Base-by-base conservation (phyloP, 1,140 invertebrate species). In the Drosophila leontia region DNA sequence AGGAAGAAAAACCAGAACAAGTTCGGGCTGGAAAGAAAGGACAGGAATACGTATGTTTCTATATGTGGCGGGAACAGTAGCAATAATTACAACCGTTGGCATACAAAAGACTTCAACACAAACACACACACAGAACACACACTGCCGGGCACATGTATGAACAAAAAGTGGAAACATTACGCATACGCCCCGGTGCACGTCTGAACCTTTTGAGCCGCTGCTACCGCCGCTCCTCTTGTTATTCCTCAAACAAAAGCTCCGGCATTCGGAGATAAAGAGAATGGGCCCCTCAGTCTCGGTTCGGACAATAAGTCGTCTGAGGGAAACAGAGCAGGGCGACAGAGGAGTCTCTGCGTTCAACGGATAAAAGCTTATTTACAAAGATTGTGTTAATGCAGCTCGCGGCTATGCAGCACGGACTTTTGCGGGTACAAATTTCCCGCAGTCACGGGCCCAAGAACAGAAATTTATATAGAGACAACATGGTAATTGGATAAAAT, bases 321-420 rank as follows among this genome's bases (percentile, higher is more conserved):
- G 60, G 35, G 39, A 41, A 62, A 42, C 37, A 26, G 47, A 48
- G 68, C 17, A 37, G 34, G 34, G 34, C 51, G 34, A 55, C 51
- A 50, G 71, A 48, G 37, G 15, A 41, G 58, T 48, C 60, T 26
- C 75, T 77, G 75, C 63, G 48, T 26, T 51, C 53, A 55, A 55
- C 76, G 83, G 59, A 88, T 86, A 83, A 86, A 86, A 83, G 80
- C 83, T 88, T 88, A 83, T 86, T 86, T 88, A 88, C 76, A 88
- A 74, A 86, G 83, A 83, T 88, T 83, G 70, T 77, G 67, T 87
- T 88, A 86, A 86, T 86, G 80, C 76, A 80, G 84, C 83, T 69
- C 76, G 84, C 80, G 83, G 83, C 83, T 77, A 86, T 86, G 83
- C 83, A 86, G 83, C 83, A 86, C 65, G 67, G 71, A 88, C 84